Evolutionary conservation across 37 sponge, comb jelly and placozoan genomes (phyloP).

Genomic region (Petrosia ficiformis): DNA sequence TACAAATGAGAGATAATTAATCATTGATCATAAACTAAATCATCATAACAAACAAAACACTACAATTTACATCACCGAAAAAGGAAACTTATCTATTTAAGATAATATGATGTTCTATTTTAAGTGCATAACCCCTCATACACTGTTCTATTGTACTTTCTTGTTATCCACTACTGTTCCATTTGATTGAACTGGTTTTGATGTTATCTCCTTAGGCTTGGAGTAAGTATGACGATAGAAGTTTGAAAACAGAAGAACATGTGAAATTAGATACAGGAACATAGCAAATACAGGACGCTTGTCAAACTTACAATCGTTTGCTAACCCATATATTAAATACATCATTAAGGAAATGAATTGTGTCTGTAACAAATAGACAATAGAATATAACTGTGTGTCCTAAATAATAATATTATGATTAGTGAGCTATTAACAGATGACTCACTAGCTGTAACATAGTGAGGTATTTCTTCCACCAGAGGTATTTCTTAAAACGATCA

Average conservation of each 20-base stretch:
- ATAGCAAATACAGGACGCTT: slow-evolving; percentile 13
- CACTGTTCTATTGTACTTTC: not conserved
- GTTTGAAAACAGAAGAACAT: slow-evolving; percentile 51
- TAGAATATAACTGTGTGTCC: too few relatives aligned
- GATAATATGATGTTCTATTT: too few relatives aligned
- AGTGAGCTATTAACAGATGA: too few relatives aligned
- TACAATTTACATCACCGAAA: too few relatives aligned
- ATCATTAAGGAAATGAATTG: slow-evolving; percentile 26
- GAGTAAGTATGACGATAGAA: slow-evolving; percentile 50
- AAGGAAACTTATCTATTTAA: too few relatives aligned
- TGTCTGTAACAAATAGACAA: slow-evolving; percentile 14
- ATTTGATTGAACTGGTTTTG: not conserved
- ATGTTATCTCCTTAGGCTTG: slow-evolving; percentile 5
- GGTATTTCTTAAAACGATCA: slow-evolving; percentile 27
- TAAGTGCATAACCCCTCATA: too few relatives aligned
- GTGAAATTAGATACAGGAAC: slow-evolving; percentile 42
- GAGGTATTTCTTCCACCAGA: slow-evolving; percentile 87
- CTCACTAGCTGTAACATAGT: slow-evolving; percentile 75
- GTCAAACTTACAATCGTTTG: slow-evolving; percentile 41
- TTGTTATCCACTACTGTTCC: not conserved
- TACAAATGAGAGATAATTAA: too few relatives aligned
- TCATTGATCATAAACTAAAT: too few relatives aligned
- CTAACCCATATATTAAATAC: slow-evolving; percentile 3
- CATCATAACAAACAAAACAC: too few relatives aligned
- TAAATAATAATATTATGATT: too few relatives aligned